Percentiles rank a stretch among this genome's conserved stretches.
These are phyloP conservation scores for Cremastobaeus sp. DNA, from an alignment of 2,888 invertebrate genomes.

Conservation along the genomic window DNA sequence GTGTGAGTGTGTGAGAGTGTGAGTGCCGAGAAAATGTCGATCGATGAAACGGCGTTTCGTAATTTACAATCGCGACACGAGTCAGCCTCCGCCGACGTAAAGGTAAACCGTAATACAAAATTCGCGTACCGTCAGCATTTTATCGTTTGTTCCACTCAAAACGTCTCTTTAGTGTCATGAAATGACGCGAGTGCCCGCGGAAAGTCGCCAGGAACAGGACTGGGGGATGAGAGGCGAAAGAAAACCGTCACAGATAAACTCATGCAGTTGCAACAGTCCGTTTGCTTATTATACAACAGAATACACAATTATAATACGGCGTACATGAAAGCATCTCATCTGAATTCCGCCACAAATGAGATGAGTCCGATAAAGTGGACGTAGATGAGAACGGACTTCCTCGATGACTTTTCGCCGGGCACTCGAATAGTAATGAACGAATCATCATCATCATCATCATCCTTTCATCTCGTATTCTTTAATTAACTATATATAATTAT, in stretches of 20 bases:
- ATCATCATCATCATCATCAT: constrained; percentile 40
- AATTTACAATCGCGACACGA: constrained; percentile 53
- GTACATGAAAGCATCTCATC: constrained; percentile 9
- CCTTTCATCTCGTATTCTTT: constrained; percentile 36
- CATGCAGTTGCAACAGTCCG: no score
- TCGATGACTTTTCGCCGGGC: constrained; percentile 18
- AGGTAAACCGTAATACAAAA: constrained; percentile 44
- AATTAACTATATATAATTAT: constrained; percentile 70
- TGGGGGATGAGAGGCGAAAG: no score
- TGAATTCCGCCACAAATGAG: constrained; percentile 18
- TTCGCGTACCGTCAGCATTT: constrained; percentile 21
- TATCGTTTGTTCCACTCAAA: constrained; percentile 22
- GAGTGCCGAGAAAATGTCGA: constrained; percentile 57
- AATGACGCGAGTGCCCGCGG: constrained; percentile 12
- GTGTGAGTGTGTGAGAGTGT: constrained; percentile 33
- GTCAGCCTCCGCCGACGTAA: not conserved
- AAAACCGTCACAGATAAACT: no score
- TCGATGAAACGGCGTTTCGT: constrained; percentile 63
- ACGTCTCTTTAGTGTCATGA: constrained; percentile 20
- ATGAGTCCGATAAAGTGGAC: not conserved
- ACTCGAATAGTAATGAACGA: constrained; percentile 14
- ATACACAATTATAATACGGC: no score
- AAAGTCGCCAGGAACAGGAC: no score
- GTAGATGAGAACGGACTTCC: no score
- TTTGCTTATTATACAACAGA: no score